Percentiles rank a stretch among this genome's conserved stretches.
Conservation (phyloP, 92 coral and sea anemone species). For the Parazoanthus darwini region DNA sequence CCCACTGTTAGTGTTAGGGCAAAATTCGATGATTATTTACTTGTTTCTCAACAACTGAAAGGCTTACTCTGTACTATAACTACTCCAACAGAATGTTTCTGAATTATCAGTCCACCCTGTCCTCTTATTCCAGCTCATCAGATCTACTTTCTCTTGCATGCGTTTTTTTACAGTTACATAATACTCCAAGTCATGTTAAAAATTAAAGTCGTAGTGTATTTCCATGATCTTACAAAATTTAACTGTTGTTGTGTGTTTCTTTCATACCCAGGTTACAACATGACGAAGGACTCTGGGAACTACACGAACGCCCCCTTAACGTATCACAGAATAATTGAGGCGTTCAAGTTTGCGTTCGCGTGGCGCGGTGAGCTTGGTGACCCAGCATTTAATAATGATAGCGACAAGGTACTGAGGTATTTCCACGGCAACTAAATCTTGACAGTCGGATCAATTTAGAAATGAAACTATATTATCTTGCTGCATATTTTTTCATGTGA, state of each 20-base stretch:
- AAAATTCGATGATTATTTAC: no score
- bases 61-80: no score
- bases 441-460: neutral
- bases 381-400: constrained; percentile 58
- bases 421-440: no score
- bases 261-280: constrained; percentile 56
- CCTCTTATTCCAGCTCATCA: no score
- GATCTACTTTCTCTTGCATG: no score
- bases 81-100: no score
- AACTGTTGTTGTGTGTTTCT: neutral
- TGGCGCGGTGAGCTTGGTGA: constrained; percentile 70
- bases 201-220: no score
- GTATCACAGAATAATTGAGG: constrained; percentile 71
- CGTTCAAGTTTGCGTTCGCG: constrained; percentile 72
- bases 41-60: no score
- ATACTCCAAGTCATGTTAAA: no score
- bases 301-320: constrained; percentile 51
- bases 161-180: no score
- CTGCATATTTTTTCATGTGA: neutral
- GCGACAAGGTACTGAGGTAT: constrained; percentile 48
- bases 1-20: no score
- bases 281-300: constrained; percentile 51
- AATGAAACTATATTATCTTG: neutral
- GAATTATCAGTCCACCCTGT: no score
- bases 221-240: neutral